phyloP scores from a whole-genome alignment of 1,140 invertebrate species.

The Panagrolaimus sp. region DNA sequence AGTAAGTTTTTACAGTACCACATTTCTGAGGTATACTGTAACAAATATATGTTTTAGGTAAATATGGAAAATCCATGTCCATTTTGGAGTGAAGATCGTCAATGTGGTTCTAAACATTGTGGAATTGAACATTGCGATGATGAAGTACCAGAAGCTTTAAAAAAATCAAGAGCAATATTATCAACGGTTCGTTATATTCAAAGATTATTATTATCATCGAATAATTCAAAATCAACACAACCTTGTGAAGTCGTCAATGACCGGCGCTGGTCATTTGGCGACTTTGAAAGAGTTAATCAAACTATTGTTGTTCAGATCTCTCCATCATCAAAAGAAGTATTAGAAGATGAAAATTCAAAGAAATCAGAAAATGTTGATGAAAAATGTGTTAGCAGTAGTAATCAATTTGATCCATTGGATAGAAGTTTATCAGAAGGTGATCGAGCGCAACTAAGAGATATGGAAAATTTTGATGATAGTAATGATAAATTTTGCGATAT shows the following conservation, averaged over 20 bases:
- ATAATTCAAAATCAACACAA: background rate
- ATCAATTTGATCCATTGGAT: constrained; percentile 56
- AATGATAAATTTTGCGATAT: constrained; percentile 54
- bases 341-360: constrained; percentile 8
- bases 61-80: constrained; percentile 86
- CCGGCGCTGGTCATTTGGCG: constrained; percentile 12
- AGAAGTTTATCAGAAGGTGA: constrained; percentile 41
- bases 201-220: too few species aligned
- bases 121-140: constrained; percentile 80
- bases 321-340: background rate
- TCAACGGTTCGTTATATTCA: constrained; percentile 26
- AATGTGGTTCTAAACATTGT: constrained; percentile 82
- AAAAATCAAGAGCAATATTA: constrained; percentile 25
- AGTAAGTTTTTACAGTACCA: constrained; percentile 59
- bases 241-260: background rate
- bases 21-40: constrained; percentile 9
- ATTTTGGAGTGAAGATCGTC: constrained; percentile 84
- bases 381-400: constrained; percentile 32
- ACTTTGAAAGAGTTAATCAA: background rate
- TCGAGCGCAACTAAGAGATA: constrained; percentile 45
- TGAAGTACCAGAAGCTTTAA: constrained; percentile 60
- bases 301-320: constrained; percentile 4
- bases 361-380: background rate
- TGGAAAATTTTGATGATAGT: constrained; percentile 52
- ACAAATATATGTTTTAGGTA: constrained; percentile 65